These are phyloP conservation scores for Burhinus oedicnemus DNA, from an alignment of 2,113 vertebrate species.

Conservation along the genomic window DNA sequence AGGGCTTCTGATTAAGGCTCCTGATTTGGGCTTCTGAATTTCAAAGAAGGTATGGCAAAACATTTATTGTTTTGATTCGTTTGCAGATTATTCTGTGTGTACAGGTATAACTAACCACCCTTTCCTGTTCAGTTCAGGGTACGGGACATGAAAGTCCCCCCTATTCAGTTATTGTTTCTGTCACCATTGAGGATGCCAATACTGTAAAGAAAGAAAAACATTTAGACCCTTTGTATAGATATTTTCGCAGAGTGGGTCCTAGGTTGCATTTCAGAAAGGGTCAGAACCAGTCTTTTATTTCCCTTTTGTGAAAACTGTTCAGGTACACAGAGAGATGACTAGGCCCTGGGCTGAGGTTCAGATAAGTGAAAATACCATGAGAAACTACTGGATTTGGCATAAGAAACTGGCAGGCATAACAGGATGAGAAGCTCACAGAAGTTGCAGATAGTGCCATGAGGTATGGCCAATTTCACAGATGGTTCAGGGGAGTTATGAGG, in stretches of 20 bases:
- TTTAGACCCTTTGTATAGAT: not conserved
- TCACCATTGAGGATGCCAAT: not conserved
- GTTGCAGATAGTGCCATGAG: not conserved
- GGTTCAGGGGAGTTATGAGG: not conserved
- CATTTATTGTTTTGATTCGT: not conserved
- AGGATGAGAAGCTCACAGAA: not conserved
- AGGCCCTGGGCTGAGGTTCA: not conserved
- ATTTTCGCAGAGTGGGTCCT: not conserved
- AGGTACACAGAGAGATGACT: not conserved
- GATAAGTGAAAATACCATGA: not conserved
- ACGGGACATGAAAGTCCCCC: not conserved
- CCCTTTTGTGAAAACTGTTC: not conserved
- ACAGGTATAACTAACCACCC: not conserved
- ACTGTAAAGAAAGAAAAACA: not conserved
- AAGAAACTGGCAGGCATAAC: not conserved
- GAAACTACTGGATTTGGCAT: not conserved
- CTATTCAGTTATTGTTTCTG: not conserved
- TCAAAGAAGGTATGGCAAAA: not conserved
- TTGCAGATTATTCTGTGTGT: not conserved
- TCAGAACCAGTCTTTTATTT: not conserved
- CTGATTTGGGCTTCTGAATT: not conserved
- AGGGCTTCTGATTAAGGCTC: too few species aligned
- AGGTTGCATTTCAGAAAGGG: not conserved
- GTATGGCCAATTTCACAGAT: fast-evolving
- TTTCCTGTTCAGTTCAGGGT: not conserved